These are phyloP conservation scores for Tichodroma muraria DNA, from an alignment of 2,113 vertebrate genomes.

Conservation along the genomic window DNA sequence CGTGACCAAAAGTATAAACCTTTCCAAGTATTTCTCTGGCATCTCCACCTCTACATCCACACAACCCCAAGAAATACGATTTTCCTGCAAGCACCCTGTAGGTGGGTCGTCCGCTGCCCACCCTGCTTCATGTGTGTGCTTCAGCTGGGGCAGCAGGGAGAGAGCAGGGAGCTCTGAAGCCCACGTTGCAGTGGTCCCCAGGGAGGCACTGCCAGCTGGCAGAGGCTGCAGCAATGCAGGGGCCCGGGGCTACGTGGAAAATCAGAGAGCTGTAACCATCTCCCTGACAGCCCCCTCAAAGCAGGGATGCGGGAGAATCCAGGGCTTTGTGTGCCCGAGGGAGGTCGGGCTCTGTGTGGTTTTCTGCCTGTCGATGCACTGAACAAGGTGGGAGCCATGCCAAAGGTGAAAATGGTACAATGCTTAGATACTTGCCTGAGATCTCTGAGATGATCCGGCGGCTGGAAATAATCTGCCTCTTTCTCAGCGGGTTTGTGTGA, in stretches of 20 bases:
- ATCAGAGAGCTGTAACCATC: slow-evolving; percentile 18
- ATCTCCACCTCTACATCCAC: not conserved
- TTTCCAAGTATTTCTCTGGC: not conserved
- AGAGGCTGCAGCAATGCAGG: not conserved
- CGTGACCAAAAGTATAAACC: not conserved
- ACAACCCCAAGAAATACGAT: not conserved
- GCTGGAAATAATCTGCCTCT: not conserved
- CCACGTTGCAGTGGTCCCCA: not conserved
- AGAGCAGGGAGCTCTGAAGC: not conserved
- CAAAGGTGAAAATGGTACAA: not conserved
- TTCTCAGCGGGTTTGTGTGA: not conserved
- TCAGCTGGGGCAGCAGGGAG: not conserved
- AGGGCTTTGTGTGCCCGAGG: not conserved
- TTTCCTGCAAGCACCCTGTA: too few species aligned
- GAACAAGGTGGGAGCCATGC: not conserved
- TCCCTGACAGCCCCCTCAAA: slow-evolving; percentile 20
- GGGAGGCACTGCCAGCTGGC: slow-evolving; percentile 45
- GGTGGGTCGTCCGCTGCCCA: not conserved
- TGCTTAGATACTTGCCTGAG: not conserved
- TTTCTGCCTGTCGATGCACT: not conserved
- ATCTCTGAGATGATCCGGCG: not conserved
- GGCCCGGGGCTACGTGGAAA: not conserved
- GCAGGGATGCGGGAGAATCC: not conserved
- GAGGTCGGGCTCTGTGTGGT: not conserved
- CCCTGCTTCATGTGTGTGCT: not conserved